Base-by-base conservation (phyloP, 1,140 invertebrate genomes). In the Heliconius hewitsoni region DNA sequence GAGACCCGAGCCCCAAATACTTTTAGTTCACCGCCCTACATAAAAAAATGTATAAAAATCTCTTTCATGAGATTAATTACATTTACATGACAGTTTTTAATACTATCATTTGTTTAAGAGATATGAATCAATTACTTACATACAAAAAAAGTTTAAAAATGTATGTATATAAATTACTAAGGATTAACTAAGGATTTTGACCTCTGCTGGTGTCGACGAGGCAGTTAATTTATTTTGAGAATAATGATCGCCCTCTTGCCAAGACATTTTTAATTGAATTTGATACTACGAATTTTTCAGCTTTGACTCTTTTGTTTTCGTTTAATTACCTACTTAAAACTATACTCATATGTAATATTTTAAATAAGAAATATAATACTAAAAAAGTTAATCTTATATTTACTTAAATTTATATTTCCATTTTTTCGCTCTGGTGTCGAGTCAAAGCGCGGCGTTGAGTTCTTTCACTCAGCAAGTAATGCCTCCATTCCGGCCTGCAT, bases 211-310 rank as follows among this genome's bases (percentile, higher is more conserved):
- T 71, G 60, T 50, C 70, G 70, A 77, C 71, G 70, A 77, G 66
- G 75, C 46, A 77, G 75, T 77, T 77, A 77, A 77, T 77, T 46
- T 77, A 77, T 77, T 77, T 77, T 71, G 66, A 57, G 75, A 70
- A 77, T 42, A 71, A 71, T 71, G 75, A 18, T 9, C 66, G 50
- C 66, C 66, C 30, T 19, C 37, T 50, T 77, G 75, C 75, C 75
- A 77, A 77, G 66, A 37, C 16, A 71, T 42, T 71, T 71, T 76
- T 71, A 18, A 34, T 19, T 66, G 55, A 27, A 71, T 16, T 30
- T 73, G 18, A 27, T 5, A 66, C 11, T 30, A 30, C 11, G 60
- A 30, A 30, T 66, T 27, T 66, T 52, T 52, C 1, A 4, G 42
- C 42, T 6, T 52, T 52, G 5, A 5, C 13, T 27, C 60, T 30